A percentile compares a stretch with the other conserved stretches of the same genome.
Evolutionary conservation across 2,113 vertebrate species (phyloP).

Genomic region (Oriolus oriolus): DNA sequence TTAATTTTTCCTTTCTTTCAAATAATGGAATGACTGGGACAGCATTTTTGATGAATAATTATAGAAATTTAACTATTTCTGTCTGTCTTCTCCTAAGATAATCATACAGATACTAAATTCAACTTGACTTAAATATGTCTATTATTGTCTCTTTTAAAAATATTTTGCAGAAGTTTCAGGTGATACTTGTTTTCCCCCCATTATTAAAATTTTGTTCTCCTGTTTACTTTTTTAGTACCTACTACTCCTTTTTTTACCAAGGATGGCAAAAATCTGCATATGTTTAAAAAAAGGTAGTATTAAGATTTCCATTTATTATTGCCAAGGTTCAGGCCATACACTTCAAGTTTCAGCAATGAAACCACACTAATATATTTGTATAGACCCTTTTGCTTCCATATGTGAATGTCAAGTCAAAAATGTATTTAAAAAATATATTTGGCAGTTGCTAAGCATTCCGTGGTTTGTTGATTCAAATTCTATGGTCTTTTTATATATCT

Average conservation of each 20-base stretch:
- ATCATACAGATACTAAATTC: background rate
- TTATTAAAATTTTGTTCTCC: background rate
- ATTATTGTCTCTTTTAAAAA: background rate
- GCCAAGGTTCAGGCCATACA: background rate
- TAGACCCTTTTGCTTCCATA: background rate
- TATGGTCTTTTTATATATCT: no score
- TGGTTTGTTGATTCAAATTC: background rate
- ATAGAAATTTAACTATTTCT: background rate
- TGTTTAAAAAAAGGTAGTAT: accelerated
- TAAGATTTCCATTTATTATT: background rate
- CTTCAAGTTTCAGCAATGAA: background rate
- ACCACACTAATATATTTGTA: background rate
- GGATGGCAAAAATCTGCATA: background rate
- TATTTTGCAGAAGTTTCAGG: background rate
- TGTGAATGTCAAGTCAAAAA: background rate
- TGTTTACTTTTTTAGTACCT: background rate
- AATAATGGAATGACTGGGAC: background rate
- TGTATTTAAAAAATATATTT: background rate
- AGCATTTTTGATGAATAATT: background rate
- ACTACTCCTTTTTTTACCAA: background rate
- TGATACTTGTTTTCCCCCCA: background rate
- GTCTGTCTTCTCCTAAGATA: background rate
- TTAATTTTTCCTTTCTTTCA: background rate
- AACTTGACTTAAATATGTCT: background rate
- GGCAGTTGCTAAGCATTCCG: background rate